These are phyloP conservation scores for Drosophila mayri DNA, from an alignment of 1,140 invertebrate genomes.

Conservation along the genomic window DNA sequence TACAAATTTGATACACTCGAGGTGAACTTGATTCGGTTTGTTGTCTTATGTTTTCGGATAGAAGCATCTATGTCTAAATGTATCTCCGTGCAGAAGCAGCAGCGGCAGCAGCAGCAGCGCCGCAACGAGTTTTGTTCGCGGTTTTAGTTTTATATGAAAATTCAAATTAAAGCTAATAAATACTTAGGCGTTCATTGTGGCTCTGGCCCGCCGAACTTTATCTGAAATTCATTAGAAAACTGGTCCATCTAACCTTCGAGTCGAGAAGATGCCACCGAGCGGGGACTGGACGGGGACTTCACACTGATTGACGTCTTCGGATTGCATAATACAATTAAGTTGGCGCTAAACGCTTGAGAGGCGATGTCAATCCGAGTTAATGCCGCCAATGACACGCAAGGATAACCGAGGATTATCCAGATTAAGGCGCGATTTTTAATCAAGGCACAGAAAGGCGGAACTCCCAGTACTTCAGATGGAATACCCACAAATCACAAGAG, in stretches of 20 bases:
- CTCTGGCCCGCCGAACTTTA: constrained; percentile 52
- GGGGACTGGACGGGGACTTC: constrained; percentile 6
- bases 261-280: constrained; percentile 35
- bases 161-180: constrained; percentile 82
- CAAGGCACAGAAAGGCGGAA: constrained; percentile 33
- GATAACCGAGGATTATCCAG: constrained; percentile 26
- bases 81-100: constrained; percentile 68
- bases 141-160: constrained; percentile 66
- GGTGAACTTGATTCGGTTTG: constrained; percentile 80
- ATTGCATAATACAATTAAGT: constrained; percentile 61
- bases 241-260: constrained; percentile 71
- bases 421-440: background rate
- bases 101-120: constrained; percentile 38
- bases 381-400: constrained; percentile 4
- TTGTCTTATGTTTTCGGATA: constrained; percentile 53
- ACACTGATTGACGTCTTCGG: constrained; percentile 53
- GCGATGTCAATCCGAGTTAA: constrained; percentile 25
- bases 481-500: constrained; percentile 47
- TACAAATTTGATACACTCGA: constrained; percentile 83
- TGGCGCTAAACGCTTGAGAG: constrained; percentile 45
- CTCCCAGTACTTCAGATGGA: constrained; percentile 1
- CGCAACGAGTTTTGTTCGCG: constrained; percentile 69
- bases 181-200: constrained; percentile 71
- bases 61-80: constrained; percentile 73
- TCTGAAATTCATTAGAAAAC: constrained; percentile 76